These are phyloP conservation scores for Xestoiulus laeticollis DNA, from an alignment of 2,888 invertebrate genomes.

Conservation along the genomic window DNA sequence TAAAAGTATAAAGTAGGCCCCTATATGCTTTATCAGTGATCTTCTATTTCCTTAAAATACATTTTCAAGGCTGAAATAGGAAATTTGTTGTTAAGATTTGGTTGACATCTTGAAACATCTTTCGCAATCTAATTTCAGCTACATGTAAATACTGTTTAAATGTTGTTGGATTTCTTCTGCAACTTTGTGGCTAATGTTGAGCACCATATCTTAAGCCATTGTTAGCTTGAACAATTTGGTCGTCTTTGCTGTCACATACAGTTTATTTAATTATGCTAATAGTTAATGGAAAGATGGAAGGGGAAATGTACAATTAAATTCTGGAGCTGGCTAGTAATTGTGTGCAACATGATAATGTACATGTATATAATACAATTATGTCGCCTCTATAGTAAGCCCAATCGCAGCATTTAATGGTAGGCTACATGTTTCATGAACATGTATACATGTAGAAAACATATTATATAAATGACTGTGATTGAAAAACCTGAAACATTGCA, in stretches of 20 bases:
- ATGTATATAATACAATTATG: not conserved
- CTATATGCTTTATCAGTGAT: no score
- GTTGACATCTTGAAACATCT: no score
- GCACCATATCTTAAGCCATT: not conserved
- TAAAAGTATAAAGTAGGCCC: no score
- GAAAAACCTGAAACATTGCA: no score
- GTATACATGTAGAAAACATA: no score
- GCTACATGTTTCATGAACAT: not conserved
- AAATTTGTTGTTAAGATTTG: no score
- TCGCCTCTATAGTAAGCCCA: no score
- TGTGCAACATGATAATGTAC: not conserved
- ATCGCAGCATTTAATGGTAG: not conserved
- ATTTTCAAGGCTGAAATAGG: no score
- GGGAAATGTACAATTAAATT: not conserved
- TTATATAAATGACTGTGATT: no score
- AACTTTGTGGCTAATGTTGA: not conserved
- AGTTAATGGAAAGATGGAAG: not conserved
- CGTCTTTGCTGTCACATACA: not conserved
- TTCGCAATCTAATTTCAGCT: no score
- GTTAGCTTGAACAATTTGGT: not conserved
- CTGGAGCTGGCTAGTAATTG: not conserved
- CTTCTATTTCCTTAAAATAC: no score
- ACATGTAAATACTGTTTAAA: no score
- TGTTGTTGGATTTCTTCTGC: not conserved
- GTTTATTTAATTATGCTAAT: not conserved